Conservation (phyloP, 2,113 vertebrate species). For the Sciurus niger region DNA sequence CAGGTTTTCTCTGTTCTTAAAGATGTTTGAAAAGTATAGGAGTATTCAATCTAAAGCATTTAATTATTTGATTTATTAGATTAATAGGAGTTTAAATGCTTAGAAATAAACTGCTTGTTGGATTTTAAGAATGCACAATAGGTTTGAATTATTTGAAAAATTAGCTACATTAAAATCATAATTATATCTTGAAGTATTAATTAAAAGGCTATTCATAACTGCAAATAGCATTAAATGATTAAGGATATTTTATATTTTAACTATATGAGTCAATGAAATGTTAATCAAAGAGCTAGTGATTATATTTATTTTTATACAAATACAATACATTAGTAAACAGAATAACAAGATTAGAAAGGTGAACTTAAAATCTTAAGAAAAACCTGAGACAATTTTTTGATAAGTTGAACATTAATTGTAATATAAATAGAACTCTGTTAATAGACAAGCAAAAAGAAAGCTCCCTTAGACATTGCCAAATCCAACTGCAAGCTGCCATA, state of each 20-base stretch:
- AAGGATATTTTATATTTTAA: constrained; percentile 25
- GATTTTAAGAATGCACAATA: background rate
- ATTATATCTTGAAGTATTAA: background rate
- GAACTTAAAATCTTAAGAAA: constrained; percentile 16
- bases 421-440: background rate
- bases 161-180: background rate
- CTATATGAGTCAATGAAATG: background rate
- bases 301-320: background rate
- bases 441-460: background rate
- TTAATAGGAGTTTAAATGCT: background rate
- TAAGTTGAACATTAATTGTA: background rate
- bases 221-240: background rate
- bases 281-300: background rate
- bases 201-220: constrained; percentile 25
- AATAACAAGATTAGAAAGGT: background rate
- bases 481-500: background rate
- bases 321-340: background rate
- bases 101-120: background rate
- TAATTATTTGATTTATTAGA: constrained; percentile 8
- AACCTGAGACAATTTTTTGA: background rate
- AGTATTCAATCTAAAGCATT: background rate
- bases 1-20: background rate
- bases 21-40: background rate
- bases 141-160: constrained; percentile 52
- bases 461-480: background rate